Evolutionary conservation across 1,140 invertebrate species (phyloP), one percentile per base, ranked within the genome.

Genomic region (Eumaeus atala): DNA sequence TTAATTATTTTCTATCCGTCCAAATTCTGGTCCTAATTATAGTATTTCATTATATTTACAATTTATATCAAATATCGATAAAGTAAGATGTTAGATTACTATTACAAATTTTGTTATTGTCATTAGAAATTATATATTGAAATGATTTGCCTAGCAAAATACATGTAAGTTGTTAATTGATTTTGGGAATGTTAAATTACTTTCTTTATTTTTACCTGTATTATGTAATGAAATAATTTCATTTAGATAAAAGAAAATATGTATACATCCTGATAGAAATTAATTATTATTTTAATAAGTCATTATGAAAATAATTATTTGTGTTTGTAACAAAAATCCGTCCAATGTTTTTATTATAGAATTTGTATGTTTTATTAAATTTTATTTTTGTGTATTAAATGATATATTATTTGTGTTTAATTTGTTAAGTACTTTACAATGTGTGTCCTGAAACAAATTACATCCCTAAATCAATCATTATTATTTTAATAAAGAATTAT

Each of bases 21-120:
- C 68, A 74, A 64, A 56, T 54, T 71, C 68, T 74, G 68, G 68
- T 74, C 71, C 66, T 69, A 61, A 35, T 28, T 51, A 21, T 52
- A 42, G 37, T 52, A 42, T 34, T 53, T 18, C 38, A 44, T 40
- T 53, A 53, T 33, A 44, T 53, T 33, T 44, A 16, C 40, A 50
- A 53, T 28, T 28, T 28, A 28, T 28, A 28, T 3, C 21, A 28
- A 28, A 28, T 28, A 6, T 28, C 21, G 6, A 28, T 28, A 28
- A 28, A 28, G 21, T 52, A 48, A 62, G 54, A 62, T 57, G 42
- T 57, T 59, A 53, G 54, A 57, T 62, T 63, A 53, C 21, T 28
- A 28, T 28, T 59, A 56, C 53, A 58, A 56, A 56, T 62, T 48
- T 58, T 61, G 55, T 60, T 53, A 53, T 44, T 53, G 60, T 53